Conservation (phyloP, 2,113 vertebrate genomes). For the Vidua chalybeata region DNA sequence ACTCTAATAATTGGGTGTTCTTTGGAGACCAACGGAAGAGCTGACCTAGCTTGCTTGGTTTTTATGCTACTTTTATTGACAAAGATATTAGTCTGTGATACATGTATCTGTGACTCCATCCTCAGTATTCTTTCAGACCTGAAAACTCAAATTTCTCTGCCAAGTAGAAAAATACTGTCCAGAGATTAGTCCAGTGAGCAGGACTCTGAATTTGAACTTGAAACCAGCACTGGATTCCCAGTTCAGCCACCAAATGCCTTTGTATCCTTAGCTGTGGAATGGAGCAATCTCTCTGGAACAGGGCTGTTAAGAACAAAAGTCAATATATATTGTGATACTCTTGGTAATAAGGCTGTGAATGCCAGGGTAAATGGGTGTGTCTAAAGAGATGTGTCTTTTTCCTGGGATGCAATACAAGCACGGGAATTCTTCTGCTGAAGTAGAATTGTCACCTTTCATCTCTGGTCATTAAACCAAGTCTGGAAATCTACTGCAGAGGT, state of each 20-base stretch:
- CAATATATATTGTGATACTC: not conserved
- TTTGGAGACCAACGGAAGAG: not conserved
- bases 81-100: not conserved
- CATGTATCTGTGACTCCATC: not conserved
- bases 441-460: not conserved
- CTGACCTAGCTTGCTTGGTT: slow-evolving; percentile 1
- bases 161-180: not conserved
- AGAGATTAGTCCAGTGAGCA: not conserved
- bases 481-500: not conserved
- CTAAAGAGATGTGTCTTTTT: not conserved
- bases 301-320: not conserved
- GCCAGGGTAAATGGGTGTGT: not conserved
- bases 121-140: not conserved
- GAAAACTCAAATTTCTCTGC: not conserved
- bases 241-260: not conserved
- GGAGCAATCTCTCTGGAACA: not conserved
- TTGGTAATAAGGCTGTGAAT: not conserved
- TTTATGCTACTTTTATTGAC: not conserved
- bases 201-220: slow-evolving; percentile 13
- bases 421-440: not conserved
- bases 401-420: not conserved
- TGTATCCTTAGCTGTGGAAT: not conserved
- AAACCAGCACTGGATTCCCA: not conserved
- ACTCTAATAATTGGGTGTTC: not conserved
- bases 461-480: not conserved